phyloP scores from a whole-genome alignment of 2,113 vertebrate genomes.

The Orthonyx spaldingii region DNA sequence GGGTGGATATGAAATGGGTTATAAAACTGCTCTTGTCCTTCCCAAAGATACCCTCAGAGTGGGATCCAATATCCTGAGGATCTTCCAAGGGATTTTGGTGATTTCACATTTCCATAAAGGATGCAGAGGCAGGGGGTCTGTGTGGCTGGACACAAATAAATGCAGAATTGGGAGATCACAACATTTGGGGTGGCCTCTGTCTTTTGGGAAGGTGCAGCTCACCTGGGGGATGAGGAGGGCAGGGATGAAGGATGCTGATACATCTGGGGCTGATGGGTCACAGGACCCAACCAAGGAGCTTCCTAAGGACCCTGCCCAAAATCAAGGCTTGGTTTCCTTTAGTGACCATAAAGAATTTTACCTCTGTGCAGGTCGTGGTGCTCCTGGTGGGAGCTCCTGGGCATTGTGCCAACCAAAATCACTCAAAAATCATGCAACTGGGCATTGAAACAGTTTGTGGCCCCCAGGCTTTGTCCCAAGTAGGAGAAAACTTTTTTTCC shows the following conservation, averaged over 20 bases:
- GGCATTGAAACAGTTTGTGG: accelerated
- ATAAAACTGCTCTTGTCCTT: not conserved
- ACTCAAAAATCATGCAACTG: accelerated
- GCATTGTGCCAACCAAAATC: not conserved
- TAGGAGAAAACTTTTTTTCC: not conserved
- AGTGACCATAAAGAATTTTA: not conserved
- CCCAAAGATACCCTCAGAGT: not conserved
- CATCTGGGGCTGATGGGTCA: not conserved
- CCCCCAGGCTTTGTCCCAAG: not conserved
- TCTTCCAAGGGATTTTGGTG: not conserved
- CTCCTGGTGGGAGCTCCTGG: not conserved
- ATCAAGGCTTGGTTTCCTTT: not conserved
- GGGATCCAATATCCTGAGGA: not conserved
- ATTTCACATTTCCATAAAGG: not conserved
- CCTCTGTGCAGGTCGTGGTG: too few relatives aligned
- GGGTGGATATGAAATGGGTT: not conserved
- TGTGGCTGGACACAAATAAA: not conserved
- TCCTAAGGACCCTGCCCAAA: not conserved
- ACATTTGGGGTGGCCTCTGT: not conserved
- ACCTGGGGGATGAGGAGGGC: not conserved
- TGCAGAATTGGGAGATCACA: not conserved
- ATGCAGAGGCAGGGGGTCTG: not conserved
- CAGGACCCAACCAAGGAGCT: not conserved
- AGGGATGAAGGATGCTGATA: not conserved
- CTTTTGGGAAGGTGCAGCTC: not conserved